Base-by-base conservation (phyloP, 2,888 invertebrate genomes). In the Pammene aurita region DNA sequence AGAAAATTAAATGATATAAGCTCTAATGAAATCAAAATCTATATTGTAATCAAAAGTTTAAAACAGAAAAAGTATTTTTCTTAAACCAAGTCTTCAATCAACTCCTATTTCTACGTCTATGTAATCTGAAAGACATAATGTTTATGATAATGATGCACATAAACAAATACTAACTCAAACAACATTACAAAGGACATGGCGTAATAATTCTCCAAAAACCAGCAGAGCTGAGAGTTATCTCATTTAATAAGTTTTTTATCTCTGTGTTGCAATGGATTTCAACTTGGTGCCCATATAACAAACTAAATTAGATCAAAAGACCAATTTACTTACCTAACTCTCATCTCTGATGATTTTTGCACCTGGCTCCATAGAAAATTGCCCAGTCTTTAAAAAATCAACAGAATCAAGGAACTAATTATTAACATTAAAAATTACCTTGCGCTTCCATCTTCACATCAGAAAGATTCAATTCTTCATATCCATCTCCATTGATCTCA, bases 391-490 rank as follows among this genome's bases (percentile, higher is more conserved):
- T 26, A 26, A 2, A 26, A 26, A 26, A 26, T 34, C 13, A 61
- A 61, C 34, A 48, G 11, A 38, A 14, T 4, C 10, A 5, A 10
- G 1, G 6, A 48, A 34, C 14, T 18, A 18, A n/a, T 38, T 11
- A 48, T 13, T 14, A 57, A 42, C 11, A 57, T 10, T 7, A 4
- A 13, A 44, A 58, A 63, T 64, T 64, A 68, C 70, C 67, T 46
- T 66, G 70, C 18, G 16, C 65, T 5, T 72, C 66, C 55, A 66
- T 54, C 5, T 73, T 74, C 6, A 46, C 67, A 61, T 74, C 76
- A n/a, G 50, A 42, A 78, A 63, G 7, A 75, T 77, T 63, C 80
- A 80, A 54, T 70, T 72, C n/a, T 77, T 78, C 18, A 77, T 73
- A 26, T 77, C 78, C 9, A 81, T 74, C 11, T 76, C 75, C 78